Evolutionary conservation across 92 coral and sea anemone species (phyloP).

Genomic region (Blastomussa wellsi): DNA sequence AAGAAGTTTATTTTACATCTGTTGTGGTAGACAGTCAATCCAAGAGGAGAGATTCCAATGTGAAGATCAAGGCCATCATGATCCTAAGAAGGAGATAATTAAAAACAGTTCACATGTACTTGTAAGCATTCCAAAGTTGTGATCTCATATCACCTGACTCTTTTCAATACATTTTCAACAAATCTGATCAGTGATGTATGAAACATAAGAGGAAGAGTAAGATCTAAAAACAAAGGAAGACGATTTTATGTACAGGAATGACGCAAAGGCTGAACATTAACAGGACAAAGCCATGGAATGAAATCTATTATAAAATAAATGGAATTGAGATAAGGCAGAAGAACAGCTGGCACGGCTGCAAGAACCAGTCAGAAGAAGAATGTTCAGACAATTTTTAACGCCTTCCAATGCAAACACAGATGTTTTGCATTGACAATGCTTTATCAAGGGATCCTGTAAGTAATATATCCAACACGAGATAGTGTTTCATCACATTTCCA

Average conservation of each 20-base stretch:
- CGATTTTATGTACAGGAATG: not conserved
- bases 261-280: not conserved
- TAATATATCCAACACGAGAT: too few species aligned
- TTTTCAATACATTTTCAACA: not conserved
- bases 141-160: not conserved
- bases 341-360: too few species aligned
- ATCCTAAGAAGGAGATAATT: conserved; percentile 59
- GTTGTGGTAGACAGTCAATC: conserved; percentile 92
- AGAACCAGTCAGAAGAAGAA: too few species aligned
- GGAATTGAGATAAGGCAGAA: not conserved
- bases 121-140: not conserved
- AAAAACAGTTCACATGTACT: not conserved
- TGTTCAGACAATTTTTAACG: too few species aligned
- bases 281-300: not conserved
- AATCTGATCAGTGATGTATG: not conserved
- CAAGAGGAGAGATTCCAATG: conserved; percentile 91
- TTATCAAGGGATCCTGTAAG: too few species aligned
- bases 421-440: too few species aligned
- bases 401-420: too few species aligned
- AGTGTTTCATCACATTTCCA: too few species aligned
- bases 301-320: not conserved
- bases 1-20: conserved; percentile 94
- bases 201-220: not conserved
- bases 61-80: conserved; percentile 85
- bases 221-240: too few species aligned